Conservation (phyloP, 1,140 invertebrate genomes). For the Nephila pilipes region DNA sequence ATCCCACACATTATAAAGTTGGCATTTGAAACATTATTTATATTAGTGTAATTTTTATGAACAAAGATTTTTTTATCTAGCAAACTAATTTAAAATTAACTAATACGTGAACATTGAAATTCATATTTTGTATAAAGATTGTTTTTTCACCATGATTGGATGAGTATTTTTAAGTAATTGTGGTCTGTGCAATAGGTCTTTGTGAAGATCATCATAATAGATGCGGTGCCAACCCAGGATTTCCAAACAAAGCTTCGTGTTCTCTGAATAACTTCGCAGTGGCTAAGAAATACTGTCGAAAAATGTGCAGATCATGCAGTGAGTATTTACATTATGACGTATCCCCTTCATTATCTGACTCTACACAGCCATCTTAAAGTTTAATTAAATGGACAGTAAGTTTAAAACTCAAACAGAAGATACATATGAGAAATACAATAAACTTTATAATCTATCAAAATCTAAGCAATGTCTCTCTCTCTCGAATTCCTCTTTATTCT, state of each 20-base stretch:
- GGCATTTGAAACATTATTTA: no score
- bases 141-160: no score
- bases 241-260: neutral
- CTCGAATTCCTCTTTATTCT: no score
- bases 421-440: neutral
- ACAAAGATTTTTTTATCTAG: no score
- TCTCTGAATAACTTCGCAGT: neutral
- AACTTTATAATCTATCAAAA: no score
- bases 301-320: conserved; percentile 48
- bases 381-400: neutral
- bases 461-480: no score
- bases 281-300: conserved; percentile 29
- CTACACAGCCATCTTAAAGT: neutral
- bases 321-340: neutral
- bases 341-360: neutral
- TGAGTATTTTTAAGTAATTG: neutral
- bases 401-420: neutral
- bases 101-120: no score
- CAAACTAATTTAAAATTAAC: no score
- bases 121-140: no score
- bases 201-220: conserved; percentile 19
- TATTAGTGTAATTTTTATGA: no score
- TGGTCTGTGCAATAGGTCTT: neutral
- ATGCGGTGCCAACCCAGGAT: conserved; percentile 41
- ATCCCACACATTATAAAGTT: no score